Conservation (phyloP, 2,797 vertebrate genomes). For the Gallirallus australis region DNA sequence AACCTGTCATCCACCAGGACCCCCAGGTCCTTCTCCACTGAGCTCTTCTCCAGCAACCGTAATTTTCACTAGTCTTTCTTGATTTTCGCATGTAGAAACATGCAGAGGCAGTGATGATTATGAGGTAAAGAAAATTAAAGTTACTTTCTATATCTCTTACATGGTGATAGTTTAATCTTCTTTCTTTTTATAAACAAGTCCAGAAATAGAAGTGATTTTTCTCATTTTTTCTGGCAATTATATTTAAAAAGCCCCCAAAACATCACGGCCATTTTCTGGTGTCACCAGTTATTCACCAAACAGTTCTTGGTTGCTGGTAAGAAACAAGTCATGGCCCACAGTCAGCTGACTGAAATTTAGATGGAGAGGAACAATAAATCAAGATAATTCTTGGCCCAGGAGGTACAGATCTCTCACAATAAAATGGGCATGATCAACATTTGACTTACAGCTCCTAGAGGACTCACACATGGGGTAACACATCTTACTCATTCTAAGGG, state of each 20-base stretch:
- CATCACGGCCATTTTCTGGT: background rate
- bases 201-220: background rate
- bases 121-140: background rate
- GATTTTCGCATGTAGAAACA: background rate
- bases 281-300: background rate
- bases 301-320: background rate
- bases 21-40: too few relatives aligned
- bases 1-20: too few relatives aligned
- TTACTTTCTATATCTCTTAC: background rate
- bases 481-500: background rate
- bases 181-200: background rate
- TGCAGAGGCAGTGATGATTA: background rate
- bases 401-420: background rate
- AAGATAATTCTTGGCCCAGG: background rate
- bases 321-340: background rate
- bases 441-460: background rate
- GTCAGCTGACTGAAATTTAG: background rate
- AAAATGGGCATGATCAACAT: background rate
- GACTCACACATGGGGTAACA: background rate
- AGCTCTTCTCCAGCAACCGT: background rate
- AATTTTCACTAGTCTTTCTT: background rate
- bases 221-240: background rate
- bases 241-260: background rate
- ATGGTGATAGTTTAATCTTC: background rate
- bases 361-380: background rate